Evolutionary conservation across 1,140 invertebrate genomes (phyloP), one percentile per base, ranked within the genome.

Genomic region (Bombus sylvicola): DNA sequence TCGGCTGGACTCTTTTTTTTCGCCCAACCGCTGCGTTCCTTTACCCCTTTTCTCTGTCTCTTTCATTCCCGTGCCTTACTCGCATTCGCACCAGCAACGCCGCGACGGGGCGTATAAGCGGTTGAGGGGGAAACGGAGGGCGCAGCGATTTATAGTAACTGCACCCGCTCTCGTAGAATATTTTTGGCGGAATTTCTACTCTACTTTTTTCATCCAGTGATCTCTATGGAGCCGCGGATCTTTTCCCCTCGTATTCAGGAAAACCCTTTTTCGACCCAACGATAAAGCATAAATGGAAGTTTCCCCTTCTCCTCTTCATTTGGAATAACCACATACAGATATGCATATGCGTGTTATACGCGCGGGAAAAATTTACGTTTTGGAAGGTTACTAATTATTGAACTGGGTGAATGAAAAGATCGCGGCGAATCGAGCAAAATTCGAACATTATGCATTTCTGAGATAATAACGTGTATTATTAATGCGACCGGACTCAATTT

Each of bases 91-190:
- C 81, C 73, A 31, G 79, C 72, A 68, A 76, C 25, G 25, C 43
- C 25, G 79, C 72, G 71, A 79, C 25, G 25, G 64, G 25, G 15
- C 18, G 47, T 69, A 43, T 66, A 77, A 25, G 8, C 37, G 57
- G 59, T 6, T 12, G 47, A 39, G 75, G 28, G 82, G 22, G 57
- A 18, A 31, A 31, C 28, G 71, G 76, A 82, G 81, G 87, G 89
- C 87, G 89, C 85, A 84, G 88, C 92, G 92, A 94, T 94, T 94
- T 94, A 94, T 93, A 92, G 91, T 92, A 92, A 93, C 91, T 91
- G 89, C 92, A 85, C 89, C 89, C 80, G 72, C 88, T 87, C 90
- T 91, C 88, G 91, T 91, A 91, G 92, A 92, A 93, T 93, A 93
- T 94, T 93, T 93, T 94, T 90, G 89, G 90, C 81, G 87, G 77